Percentiles rank a stretch among this genome's conserved stretches.
phyloP scores from a whole-genome alignment of 1,140 invertebrate genomes.

The Drosophila truncata region DNA sequence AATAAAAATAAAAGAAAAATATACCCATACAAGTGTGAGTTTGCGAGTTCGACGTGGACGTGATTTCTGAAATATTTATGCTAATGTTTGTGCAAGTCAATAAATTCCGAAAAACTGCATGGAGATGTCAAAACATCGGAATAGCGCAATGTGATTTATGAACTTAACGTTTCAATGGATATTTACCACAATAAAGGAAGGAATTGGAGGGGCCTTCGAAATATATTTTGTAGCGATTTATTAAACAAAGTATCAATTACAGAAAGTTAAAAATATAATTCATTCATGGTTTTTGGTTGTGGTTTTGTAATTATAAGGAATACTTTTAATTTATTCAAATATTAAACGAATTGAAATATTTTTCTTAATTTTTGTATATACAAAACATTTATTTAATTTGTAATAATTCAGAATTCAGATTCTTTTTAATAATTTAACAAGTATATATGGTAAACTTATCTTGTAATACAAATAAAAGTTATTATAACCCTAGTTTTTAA shows the following conservation, averaged over 20 bases:
- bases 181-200: slow-evolving; percentile 6
- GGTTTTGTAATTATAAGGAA: no score
- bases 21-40: slow-evolving; percentile 16
- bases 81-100: slow-evolving; percentile 16
- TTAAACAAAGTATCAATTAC: neutral
- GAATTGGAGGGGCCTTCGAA: neutral
- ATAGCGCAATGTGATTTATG: slow-evolving; percentile 24
- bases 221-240: neutral
- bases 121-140: slow-evolving; percentile 16
- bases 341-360: no score
- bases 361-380: no score
- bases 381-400: no score
- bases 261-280: neutral
- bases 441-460: no score
- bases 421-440: no score
- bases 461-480: no score
- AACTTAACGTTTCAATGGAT: slow-evolving; percentile 11
- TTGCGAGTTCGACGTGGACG: slow-evolving; percentile 19
- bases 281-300: neutral
- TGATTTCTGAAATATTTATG: slow-evolving; percentile 39
- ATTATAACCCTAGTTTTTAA: no score
- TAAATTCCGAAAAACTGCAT: slow-evolving; percentile 26
- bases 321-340: no score
- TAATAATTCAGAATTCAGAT: no score
- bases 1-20: neutral